Evolutionary conservation across 1,140 invertebrate species (phyloP).

Genomic region (Lutraria rhynchaena): DNA sequence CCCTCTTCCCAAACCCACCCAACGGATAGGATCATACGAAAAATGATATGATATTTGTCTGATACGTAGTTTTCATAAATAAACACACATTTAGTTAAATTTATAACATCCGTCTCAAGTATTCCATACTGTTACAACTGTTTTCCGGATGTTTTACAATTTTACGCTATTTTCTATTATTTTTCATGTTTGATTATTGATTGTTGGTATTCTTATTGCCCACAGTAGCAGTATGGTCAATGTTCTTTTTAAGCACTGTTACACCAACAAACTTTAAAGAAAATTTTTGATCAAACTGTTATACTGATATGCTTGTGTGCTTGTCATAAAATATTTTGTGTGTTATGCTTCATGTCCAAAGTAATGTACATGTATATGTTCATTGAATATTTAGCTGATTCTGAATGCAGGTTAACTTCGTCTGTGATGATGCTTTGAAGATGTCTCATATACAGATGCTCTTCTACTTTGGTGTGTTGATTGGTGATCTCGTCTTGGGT

Average conservation of each 20-base stretch:
- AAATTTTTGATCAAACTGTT: neutral
- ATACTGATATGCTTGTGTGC: neutral
- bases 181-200: no score
- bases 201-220: neutral
- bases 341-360: neutral
- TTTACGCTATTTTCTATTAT: no score
- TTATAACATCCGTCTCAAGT: no score
- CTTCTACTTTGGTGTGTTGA: slow-evolving; percentile 30
- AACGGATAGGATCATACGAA: no score
- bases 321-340: neutral
- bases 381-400: neutral
- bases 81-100: no score
- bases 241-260: neutral
- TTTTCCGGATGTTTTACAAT: no score
- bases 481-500: slow-evolving; percentile 12
- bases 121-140: no score
- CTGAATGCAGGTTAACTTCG: slow-evolving; percentile 16
- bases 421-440: slow-evolving; percentile 31
- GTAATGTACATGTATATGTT: neutral
- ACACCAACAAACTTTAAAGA: no score
- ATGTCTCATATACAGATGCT: slow-evolving; percentile 41
- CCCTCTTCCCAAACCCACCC: no score
- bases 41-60: no score
- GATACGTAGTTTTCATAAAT: no score
- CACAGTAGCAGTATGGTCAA: neutral